Base-by-base conservation (phyloP, 2,797 vertebrate genomes). In the Amphiprion clarkii region DNA sequence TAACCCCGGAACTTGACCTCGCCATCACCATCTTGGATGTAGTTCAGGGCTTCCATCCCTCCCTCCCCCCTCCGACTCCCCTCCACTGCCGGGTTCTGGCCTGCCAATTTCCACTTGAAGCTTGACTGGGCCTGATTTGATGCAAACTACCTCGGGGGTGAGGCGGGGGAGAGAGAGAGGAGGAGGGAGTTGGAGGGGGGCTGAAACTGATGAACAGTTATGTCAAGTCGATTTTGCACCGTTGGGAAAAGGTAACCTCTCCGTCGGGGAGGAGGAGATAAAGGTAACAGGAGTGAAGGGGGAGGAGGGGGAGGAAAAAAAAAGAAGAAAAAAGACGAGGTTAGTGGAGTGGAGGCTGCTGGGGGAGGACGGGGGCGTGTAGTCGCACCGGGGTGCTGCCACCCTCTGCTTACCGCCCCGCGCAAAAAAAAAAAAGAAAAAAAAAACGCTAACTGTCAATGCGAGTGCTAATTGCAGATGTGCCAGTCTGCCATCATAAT, bases 31-130 rank as follows among this genome's bases (percentile, higher is more conserved):
- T 73, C 53, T 67, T 76, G 80, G 73, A 78, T 71, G 75, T 36
- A 59, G 83, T 77, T 85, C 67, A 79, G 44, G 16, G 14, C 44
- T 46, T 21, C 9, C 74, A 17, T 3, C 52, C 19, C 19, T 9
- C 23, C 44, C 78, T 71, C 78, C 63, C 85, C 78, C 72, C 78
- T 64, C 66, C 49, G 63, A 74, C 85, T 68, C 74, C 83, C 60
- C 44, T 83, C 88, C 83, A 92, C 96, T 95, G 95, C 96, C 96
- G 96, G 96, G 96, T 97, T 97, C 96, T 97, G 96, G 96, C 94
- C 96, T 97, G 96, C 97, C 96, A 98, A 97, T 97, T 98, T 95
- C 96, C 95, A 96, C 96, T 96, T 97, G 96, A 97, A 98, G 97
- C 96, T 97, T 96, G 96, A 97, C 96, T 98, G 96, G 95, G 95